A percentile compares a stretch with the other conserved stretches of the same genome.
Conservation (phyloP, 2,888 invertebrate genomes). For the Brenthis ino region DNA sequence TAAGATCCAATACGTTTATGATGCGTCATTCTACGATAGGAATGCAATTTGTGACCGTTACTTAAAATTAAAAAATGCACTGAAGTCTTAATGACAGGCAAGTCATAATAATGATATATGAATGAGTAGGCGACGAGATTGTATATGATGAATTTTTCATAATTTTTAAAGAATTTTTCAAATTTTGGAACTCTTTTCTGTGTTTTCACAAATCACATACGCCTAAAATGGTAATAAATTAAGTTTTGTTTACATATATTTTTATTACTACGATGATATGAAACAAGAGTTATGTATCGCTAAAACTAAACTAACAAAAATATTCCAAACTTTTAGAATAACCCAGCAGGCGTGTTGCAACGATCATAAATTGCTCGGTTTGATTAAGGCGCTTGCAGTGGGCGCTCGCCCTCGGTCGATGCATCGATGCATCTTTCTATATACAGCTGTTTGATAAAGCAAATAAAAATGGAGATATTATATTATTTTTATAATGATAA, state of each 20-base stretch:
- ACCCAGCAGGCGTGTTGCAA: constrained; percentile 51
- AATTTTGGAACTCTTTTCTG: no score
- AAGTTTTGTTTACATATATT: neutral
- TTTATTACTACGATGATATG: neutral
- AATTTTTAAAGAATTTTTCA: no score
- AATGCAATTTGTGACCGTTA: neutral
- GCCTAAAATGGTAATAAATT: no score
- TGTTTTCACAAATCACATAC: no score
- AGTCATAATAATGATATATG: no score
- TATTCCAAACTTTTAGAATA: constrained; percentile 35
- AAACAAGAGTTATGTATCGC: neutral
- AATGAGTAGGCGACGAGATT: no score
- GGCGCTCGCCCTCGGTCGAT: constrained; percentile 53
- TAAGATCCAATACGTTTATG: constrained; percentile 56
- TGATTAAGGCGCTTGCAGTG: constrained; percentile 69
- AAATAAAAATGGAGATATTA: neutral
- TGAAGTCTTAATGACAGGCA: no score
- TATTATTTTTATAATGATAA: neutral
- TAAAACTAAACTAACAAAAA: neutral
- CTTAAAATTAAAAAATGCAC: neutral
- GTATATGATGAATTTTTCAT: no score
- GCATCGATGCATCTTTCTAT: constrained; percentile 51
- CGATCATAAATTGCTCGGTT: constrained; percentile 78
- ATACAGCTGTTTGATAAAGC: constrained; percentile 49
- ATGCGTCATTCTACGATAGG: constrained; percentile 48